Evolutionary conservation across 2,888 invertebrate species (phyloP).

Genomic region (Epinotia bilunana): DNA sequence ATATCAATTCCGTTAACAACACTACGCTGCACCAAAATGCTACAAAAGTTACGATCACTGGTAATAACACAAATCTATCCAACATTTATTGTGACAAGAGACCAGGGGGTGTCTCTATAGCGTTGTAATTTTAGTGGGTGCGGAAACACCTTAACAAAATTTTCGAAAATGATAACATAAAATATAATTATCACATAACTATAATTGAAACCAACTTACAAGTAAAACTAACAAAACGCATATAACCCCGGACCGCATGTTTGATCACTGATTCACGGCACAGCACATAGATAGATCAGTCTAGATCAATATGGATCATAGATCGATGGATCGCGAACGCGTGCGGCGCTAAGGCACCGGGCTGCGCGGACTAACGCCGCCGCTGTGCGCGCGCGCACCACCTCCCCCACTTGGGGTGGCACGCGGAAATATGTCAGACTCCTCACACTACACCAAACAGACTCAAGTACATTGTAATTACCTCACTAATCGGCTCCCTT

Average conservation of each 20-base stretch:
- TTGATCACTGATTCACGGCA: conserved; percentile 64
- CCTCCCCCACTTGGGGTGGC: conserved; percentile 44
- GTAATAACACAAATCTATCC: too few relatives aligned
- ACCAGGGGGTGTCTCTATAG: too few relatives aligned
- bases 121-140: too few relatives aligned
- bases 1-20: too few relatives aligned
- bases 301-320: conserved; percentile 23
- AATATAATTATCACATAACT: background rate
- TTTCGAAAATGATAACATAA: background rate
- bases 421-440: conserved; percentile 23
- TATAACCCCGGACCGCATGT: conserved; percentile 73
- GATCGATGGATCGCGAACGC: conserved; percentile 52
- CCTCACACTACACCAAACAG: background rate
- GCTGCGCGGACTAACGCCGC: conserved; percentile 58
- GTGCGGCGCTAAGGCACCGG: conserved; percentile 67
- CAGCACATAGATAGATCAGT: conserved; percentile 52
- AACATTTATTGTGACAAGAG: too few relatives aligned
- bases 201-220: conserved; percentile 61
- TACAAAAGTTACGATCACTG: too few relatives aligned
- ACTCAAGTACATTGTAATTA: background rate
- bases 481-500: background rate
- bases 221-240: conserved; percentile 73
- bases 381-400: conserved; percentile 22
- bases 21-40: too few relatives aligned
- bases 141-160: too few relatives aligned